Conservation (phyloP, 2,113 vertebrate species). For the Ailuropoda melanoleuca region DNA sequence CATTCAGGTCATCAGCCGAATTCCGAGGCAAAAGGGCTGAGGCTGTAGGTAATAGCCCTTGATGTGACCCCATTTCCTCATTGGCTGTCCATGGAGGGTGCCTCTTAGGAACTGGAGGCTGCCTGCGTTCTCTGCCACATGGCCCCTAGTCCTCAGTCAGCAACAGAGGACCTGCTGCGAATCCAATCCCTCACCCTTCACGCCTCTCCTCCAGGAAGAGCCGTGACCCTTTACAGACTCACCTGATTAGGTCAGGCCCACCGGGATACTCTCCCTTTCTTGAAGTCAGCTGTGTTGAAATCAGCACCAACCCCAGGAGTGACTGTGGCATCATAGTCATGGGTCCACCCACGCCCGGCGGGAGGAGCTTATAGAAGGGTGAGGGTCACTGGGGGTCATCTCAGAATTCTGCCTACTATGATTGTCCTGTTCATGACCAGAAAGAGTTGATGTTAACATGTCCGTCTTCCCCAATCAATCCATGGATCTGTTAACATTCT, state of each 20-base stretch:
- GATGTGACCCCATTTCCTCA: not conserved
- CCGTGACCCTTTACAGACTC: too few relatives aligned
- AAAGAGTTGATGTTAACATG: not conserved
- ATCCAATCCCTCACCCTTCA: fast-evolving
- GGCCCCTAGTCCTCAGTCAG: too few relatives aligned
- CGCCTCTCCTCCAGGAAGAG: not conserved
- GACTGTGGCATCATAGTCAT: not conserved
- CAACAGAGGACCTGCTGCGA: not conserved
- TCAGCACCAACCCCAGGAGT: not conserved
- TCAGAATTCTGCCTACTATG: not conserved
- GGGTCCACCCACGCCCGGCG: fast-evolving
- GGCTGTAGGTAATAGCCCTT: not conserved
- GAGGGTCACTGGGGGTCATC: not conserved
- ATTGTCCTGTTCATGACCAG: not conserved
- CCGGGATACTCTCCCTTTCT: not conserved
- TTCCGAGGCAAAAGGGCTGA: not conserved
- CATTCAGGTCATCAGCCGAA: fast-evolving
- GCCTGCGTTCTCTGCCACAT: not conserved
- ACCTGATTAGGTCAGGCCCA: not conserved
- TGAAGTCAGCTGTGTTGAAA: too few relatives aligned
- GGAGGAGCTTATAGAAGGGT: not conserved
- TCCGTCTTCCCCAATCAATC: not conserved
- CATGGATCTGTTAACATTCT: not conserved
- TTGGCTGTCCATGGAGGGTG: not conserved
- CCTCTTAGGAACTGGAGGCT: not conserved